phyloP scores from a whole-genome alignment of 2,113 vertebrate genomes.

The Anoura caudifer region DNA sequence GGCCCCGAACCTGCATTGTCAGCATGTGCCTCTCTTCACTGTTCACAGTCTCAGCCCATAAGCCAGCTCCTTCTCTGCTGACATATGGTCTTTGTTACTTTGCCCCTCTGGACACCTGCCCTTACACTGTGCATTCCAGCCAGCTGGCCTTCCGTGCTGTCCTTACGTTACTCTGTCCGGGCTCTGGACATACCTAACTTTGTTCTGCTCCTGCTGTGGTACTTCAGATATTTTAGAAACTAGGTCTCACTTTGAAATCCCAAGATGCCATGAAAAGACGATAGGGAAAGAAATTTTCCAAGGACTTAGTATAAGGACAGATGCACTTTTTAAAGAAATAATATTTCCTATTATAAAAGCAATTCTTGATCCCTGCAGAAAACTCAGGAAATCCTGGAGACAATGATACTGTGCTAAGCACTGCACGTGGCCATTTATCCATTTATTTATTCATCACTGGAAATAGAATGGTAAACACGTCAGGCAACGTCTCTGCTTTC shows the following conservation, averaged over 20 bases:
- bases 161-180: background rate
- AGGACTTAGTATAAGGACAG: background rate
- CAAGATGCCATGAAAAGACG: background rate
- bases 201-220: background rate
- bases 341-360: background rate
- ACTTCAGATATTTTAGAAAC: conserved; percentile 25
- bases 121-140: background rate
- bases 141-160: background rate
- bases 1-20: background rate
- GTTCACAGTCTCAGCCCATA: background rate
- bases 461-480: background rate
- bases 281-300: background rate
- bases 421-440: background rate
- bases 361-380: background rate
- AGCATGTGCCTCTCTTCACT: background rate
- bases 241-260: background rate
- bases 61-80: background rate
- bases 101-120: background rate
- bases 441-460: background rate
- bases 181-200: background rate
- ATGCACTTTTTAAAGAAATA: background rate
- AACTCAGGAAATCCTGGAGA: background rate
- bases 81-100: background rate
- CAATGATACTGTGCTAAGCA: background rate
- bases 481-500: background rate